phyloP scores from a whole-genome alignment of 1,140 invertebrate genomes.

The Trissolcus basalis region DNA sequence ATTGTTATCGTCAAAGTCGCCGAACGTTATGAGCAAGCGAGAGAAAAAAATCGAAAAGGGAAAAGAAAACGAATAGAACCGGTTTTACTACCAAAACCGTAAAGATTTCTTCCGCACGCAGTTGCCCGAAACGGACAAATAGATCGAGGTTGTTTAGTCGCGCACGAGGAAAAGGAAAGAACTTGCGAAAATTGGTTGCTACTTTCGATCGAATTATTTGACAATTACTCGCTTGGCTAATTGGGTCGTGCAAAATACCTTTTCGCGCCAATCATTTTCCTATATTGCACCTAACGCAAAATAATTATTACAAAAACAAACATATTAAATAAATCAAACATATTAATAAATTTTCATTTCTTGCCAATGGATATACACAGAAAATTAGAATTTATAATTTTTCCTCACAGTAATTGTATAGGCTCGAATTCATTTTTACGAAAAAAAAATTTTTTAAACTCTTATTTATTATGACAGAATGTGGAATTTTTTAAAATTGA shows the following conservation, averaged over 20 bases:
- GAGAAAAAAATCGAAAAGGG: slow-evolving; percentile 47
- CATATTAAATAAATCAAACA: too few species aligned
- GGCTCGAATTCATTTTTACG: too few species aligned
- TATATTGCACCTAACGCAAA: too few species aligned
- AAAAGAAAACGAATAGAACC: slow-evolving; percentile 65
- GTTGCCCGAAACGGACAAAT: slow-evolving; percentile 72
- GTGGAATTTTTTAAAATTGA: too few species aligned
- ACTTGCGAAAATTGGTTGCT: slow-evolving; percentile 59
- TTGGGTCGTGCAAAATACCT: neutral
- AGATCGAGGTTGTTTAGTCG: slow-evolving; percentile 68
- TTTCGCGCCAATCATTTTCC: too few species aligned
- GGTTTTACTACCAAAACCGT: slow-evolving; percentile 72
- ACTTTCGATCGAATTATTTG: slow-evolving; percentile 47
- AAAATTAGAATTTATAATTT: too few species aligned
- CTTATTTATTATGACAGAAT: too few species aligned
- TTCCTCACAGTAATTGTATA: too few species aligned
- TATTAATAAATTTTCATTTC: too few species aligned
- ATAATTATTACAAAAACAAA: too few species aligned
- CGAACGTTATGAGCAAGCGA: slow-evolving; percentile 26
- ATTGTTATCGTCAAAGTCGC: slow-evolving; percentile 19
- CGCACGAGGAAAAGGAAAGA: slow-evolving; percentile 63
- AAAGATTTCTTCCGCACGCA: slow-evolving; percentile 72
- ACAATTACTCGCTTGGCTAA: slow-evolving; percentile 26
- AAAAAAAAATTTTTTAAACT: too few species aligned
- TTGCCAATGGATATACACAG: too few species aligned